Percentiles rank a stretch among this genome's conserved stretches.
Evolutionary conservation across 2,888 invertebrate species (phyloP).

Genomic region (Pristionchus entomophagus): DNA sequence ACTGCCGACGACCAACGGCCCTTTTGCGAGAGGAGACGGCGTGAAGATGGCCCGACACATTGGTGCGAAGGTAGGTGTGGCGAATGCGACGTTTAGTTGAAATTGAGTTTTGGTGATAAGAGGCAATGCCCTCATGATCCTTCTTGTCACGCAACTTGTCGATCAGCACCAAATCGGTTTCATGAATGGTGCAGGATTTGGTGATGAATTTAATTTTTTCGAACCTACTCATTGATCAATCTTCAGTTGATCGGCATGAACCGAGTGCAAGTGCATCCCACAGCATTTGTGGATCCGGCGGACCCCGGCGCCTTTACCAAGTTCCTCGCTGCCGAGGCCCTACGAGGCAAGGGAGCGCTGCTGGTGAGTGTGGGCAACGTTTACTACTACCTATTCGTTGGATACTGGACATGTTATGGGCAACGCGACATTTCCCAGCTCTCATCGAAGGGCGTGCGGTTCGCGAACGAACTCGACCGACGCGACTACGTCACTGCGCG

Average conservation of each 20-base stretch:
- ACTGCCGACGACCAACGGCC: slow-evolving; percentile 75
- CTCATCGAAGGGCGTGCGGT: slow-evolving; percentile 66
- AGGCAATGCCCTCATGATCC: too few relatives aligned
- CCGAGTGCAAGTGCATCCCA: slow-evolving; percentile 73
- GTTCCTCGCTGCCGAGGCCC: slow-evolving; percentile 75
- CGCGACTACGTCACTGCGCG: slow-evolving; percentile 71
- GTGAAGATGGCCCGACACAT: slow-evolving; percentile 74
- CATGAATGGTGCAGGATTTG: too few relatives aligned
- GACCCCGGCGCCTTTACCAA: slow-evolving; percentile 72
- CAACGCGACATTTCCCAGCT: slow-evolving; percentile 17
- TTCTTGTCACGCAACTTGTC: too few relatives aligned
- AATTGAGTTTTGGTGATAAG: too few relatives aligned
- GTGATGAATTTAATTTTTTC: too few relatives aligned
- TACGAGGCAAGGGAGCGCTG: slow-evolving; percentile 75
- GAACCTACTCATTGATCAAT: too few relatives aligned
- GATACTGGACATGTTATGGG: neutral
- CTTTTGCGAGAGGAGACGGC: slow-evolving; percentile 73
- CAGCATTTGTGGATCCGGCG: slow-evolving; percentile 75
- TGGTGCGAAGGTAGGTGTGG: slow-evolving; percentile 63
- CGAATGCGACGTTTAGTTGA: neutral
- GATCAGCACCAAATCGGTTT: too few relatives aligned
- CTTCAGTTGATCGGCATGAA: slow-evolving; percentile 74
- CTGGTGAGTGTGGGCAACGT: slow-evolving; percentile 54
- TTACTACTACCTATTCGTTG: neutral
- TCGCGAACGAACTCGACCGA: slow-evolving; percentile 75